Evolutionary conservation across 2,797 vertebrate species (phyloP), one percentile per base, ranked within the genome.

Genomic region (Chaunax sp.): DNA sequence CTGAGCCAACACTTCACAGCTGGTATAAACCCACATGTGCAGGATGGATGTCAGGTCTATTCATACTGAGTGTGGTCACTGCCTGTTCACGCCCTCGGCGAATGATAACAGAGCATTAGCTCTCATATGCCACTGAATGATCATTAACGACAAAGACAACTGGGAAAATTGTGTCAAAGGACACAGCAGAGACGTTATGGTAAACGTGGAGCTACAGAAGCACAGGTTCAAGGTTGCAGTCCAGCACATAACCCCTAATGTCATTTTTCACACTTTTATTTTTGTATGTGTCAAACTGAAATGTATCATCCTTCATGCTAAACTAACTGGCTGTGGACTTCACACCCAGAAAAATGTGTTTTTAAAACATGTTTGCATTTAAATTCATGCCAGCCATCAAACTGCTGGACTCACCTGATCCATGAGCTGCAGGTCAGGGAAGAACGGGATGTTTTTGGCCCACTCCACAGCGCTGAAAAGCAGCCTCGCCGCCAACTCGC

Each of bases 371-470:
- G n/a, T n/a, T n/a, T 35, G 33, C 33, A 35, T 35, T 40, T 5
- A 16, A 40, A 40, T 40, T 16, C 14, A 15, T 40, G 10, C 8
- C 3, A 37, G 28, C 8, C 35, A 1, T 37, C 9, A 37, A 11
- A 37, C 2, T 37, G 35, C 8, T 40, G 38, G 10, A 8, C 87
- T 86, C 84, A 95, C 94, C 89, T 95, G 96, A 54, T 96, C 96
- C 70, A 96, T 93, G 63, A 96, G 94, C 90, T 95, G 95, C 72
- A 96, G 90, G 28, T 96, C 95, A 0, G 95, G 95, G 85, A 96
- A 96, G 89, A 96, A 96, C 18, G 96, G 96, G 87, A 96, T 94
- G 90, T 95, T 95, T 87, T 96, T 96, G 62, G 95, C 96, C 96
- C 96, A 96, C 65, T 96, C 95, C 0, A 96, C 94, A 0, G 95